These are phyloP conservation scores for Darevskia mixta DNA, from an alignment of 2,797 vertebrate species.

Conservation along the genomic window DNA sequence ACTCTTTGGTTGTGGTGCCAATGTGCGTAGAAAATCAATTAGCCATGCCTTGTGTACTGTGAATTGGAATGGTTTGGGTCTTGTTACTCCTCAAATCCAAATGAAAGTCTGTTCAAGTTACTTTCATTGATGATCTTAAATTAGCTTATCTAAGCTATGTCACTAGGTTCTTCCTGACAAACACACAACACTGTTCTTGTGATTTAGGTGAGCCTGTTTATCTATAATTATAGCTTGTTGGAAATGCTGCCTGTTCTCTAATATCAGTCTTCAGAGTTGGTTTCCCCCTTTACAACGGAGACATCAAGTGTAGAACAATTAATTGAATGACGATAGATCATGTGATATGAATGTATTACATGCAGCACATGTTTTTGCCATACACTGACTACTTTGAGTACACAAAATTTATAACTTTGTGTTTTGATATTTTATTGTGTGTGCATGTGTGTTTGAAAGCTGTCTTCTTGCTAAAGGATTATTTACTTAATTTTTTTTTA, in stretches of 20 bases:
- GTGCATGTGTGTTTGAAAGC: neutral
- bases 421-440: neutral
- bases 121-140: neutral
- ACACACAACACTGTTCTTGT: neutral
- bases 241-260: neutral
- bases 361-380: neutral
- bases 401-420: neutral
- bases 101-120: neutral
- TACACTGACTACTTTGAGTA: neutral
- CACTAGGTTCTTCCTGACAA: neutral
- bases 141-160: neutral
- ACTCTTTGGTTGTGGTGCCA: neutral
- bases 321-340: neutral
- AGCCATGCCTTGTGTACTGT: neutral
- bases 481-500: no score
- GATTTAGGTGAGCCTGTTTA: neutral
- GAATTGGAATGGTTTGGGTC: neutral
- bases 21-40: neutral
- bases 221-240: neutral
- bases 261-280: neutral
- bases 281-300: neutral
- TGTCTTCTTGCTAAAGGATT: neutral
- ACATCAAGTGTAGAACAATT: neutral
- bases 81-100: neutral
- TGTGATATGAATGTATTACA: neutral